phyloP scores from a whole-genome alignment of 2,797 vertebrate genomes.

The Rousettus madagascariensis region DNA sequence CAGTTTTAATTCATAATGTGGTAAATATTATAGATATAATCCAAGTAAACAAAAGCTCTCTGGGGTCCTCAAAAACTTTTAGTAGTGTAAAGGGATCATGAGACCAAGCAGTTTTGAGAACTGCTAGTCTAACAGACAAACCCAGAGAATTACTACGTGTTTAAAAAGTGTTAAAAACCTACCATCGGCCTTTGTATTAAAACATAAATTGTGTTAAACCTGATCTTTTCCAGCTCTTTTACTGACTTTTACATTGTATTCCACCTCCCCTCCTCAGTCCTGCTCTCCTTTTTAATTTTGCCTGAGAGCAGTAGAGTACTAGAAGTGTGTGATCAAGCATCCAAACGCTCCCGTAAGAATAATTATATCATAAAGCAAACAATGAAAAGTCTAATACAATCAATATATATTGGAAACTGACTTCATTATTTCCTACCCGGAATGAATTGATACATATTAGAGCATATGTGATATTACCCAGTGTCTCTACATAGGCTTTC shows the following conservation, averaged over 20 bases:
- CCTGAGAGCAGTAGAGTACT: background rate
- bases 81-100: background rate
- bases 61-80: background rate
- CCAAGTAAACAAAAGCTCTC: background rate
- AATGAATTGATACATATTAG: background rate
- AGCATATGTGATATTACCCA: background rate
- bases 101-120: background rate
- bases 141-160: background rate
- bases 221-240: background rate
- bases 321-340: background rate
- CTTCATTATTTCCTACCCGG: background rate
- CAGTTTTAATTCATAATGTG: conserved; percentile 39
- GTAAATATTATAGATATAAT: conserved; percentile 25
- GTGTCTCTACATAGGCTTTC: background rate
- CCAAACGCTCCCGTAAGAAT: background rate
- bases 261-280: background rate
- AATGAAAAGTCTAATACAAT: background rate
- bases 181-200: background rate
- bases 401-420: background rate
- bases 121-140: background rate
- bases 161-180: conserved; percentile 13
- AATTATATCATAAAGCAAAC: background rate
- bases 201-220: background rate
- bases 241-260: background rate
- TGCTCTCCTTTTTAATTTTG: background rate